Evolutionary conservation across 2,113 vertebrate species (phyloP).

Genomic region (Rhea americana): DNA sequence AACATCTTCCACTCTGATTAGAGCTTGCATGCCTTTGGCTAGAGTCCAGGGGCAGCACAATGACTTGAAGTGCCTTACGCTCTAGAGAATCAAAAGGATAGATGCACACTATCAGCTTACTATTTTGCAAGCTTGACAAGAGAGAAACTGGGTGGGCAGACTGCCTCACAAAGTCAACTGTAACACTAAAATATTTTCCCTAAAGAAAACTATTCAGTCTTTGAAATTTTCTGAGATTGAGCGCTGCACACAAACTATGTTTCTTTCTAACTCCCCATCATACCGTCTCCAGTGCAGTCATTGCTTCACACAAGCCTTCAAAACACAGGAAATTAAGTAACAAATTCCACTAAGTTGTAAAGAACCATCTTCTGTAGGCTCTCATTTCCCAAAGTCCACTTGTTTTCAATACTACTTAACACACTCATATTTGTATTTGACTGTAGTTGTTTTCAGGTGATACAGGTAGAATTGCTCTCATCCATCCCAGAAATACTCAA

Average conservation of each 20-base stretch:
- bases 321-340: neutral
- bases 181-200: neutral
- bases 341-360: neutral
- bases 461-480: neutral
- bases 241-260: rapidly evolving
- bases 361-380: neutral
- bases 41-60: neutral
- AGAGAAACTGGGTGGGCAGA: neutral
- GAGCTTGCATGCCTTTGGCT: neutral
- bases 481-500: neutral
- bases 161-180: neutral
- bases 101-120: neutral
- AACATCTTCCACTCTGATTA: constrained; percentile 14
- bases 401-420: neutral
- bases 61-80: neutral
- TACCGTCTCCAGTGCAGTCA: neutral
- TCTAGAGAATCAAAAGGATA: neutral
- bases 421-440: neutral
- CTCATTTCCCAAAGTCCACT: neutral
- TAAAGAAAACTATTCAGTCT: neutral
- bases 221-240: neutral
- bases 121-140: neutral
- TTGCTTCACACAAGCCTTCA: neutral
- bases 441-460: neutral
- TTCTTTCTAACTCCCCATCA: neutral